Conservation (phyloP, 2,113 vertebrate species). For the Centropristis striata region DNA sequence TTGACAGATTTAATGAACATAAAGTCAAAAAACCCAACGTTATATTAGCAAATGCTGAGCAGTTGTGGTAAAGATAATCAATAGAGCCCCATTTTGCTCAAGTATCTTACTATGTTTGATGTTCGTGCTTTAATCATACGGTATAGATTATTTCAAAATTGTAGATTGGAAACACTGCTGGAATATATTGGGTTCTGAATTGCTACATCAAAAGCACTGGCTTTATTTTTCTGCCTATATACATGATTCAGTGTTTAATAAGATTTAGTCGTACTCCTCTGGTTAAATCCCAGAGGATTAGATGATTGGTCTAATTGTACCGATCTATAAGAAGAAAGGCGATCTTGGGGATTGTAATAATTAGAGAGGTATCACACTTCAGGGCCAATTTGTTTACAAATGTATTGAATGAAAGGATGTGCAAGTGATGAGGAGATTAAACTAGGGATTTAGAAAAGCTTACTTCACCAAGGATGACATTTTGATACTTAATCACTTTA, state of each 20-base stretch:
- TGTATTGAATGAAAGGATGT: background rate
- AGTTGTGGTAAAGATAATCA: conserved; percentile 1
- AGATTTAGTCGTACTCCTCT: background rate
- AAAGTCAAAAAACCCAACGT: background rate
- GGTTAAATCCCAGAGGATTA: conserved; percentile 13
- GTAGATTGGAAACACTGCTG: background rate
- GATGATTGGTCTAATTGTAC: background rate
- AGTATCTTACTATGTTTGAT: background rate
- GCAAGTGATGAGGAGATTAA: background rate
- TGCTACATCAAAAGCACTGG: background rate
- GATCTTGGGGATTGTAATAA: conserved; percentile 4
- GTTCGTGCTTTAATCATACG: background rate
- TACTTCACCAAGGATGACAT: background rate
- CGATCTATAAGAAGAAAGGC: background rate
- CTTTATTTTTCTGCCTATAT: background rate
- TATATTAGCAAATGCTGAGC: conserved; percentile 4
- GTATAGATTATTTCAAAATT: background rate
- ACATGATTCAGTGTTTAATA: conserved; percentile 7
- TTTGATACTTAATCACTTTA: background rate
- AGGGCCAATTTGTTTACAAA: conserved; percentile 5
- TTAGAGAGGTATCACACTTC: background rate
- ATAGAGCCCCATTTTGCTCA: conserved; percentile 4
- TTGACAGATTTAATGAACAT: background rate
- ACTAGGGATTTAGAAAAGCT: background rate
- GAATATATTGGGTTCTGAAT: background rate